Conservation (phyloP, 1,140 invertebrate species). For the Panagrolaimus sp. region DNA sequence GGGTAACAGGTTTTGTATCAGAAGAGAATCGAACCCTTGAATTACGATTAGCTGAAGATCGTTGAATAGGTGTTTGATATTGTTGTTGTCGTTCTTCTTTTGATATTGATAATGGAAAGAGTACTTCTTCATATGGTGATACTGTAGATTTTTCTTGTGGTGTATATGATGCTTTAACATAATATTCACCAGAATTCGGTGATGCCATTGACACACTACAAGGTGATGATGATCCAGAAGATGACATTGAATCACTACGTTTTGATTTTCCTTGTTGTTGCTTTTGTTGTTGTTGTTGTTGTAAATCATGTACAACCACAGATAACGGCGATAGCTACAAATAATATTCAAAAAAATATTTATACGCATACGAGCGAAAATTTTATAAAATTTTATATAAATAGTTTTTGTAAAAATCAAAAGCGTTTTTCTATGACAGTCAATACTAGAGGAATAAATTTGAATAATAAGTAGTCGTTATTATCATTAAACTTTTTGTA, state of each 20-base stretch:
- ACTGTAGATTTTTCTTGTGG: constrained; percentile 1
- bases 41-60: neutral
- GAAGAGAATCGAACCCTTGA: neutral
- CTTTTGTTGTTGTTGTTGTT: no score
- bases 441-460: no score
- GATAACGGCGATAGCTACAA: constrained; percentile 14
- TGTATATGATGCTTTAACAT: neutral
- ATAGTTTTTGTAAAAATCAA: no score
- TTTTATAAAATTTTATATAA: no score
- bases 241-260: neutral
- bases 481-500: no score
- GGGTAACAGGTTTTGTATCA: neutral
- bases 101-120: constrained; percentile 6
- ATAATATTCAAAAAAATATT: neutral
- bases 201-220: constrained; percentile 10
- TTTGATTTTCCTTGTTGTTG: no score
- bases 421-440: no score
- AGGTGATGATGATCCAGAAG: neutral
- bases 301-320: constrained; percentile 5
- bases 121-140: constrained; percentile 1
- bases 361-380: no score
- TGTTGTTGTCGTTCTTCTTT: neutral
- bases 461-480: no score
- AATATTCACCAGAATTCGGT: constrained; percentile 7
- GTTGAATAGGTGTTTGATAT: neutral